Base-by-base conservation (phyloP, 2,113 vertebrate genomes). In the Aramus guarauna region DNA sequence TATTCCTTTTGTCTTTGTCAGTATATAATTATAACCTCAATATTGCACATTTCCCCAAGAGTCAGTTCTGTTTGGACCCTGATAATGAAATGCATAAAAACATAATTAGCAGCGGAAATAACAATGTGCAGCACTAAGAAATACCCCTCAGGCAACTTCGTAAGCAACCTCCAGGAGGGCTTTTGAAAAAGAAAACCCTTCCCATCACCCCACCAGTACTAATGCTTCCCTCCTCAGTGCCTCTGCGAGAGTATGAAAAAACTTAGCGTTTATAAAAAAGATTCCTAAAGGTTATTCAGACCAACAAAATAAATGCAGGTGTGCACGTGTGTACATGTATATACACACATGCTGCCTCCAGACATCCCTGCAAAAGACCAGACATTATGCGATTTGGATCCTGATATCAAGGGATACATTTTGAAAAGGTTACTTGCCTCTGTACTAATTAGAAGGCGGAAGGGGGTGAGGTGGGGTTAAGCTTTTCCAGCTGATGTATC, bases 11-110 rank as follows among this genome's bases (percentile, higher is more conserved):
- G 67, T 86, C 48, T 89, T 85, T 50, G 62, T 88, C 92, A 66
- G 80, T 71, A 94, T 94, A 63, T 88, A 63, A 94, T 87, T 91
- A 88, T 66, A 80, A 97, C 95, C 96, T 88, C 82, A 69, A 64
- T 97, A 97, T 97, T 97, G 98, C 98, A 98, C 97, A 15, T 82
- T 95, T 92, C 92, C 97, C 97, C 95, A 98, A 92, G 78, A 96
- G 95, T 95, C 96, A 91, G 97, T 97, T 97, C 97, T 95, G 85
- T 96, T 96, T 97, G 98, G 98, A 98, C 98, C 98, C 98, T 98
- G 98, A 98, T 97, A 95, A 97, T 96, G 97, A 98, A 98, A 98
- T 98, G 97, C 95, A 95, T 97, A 97, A 97, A 97, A 97, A 97
- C 78, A 45, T 85, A 92, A 97, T 97, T 98, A 98, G 98, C 98